Evolutionary conservation across 2,797 vertebrate genomes (phyloP).

Genomic region (Ambastaia sidthimunki): DNA sequence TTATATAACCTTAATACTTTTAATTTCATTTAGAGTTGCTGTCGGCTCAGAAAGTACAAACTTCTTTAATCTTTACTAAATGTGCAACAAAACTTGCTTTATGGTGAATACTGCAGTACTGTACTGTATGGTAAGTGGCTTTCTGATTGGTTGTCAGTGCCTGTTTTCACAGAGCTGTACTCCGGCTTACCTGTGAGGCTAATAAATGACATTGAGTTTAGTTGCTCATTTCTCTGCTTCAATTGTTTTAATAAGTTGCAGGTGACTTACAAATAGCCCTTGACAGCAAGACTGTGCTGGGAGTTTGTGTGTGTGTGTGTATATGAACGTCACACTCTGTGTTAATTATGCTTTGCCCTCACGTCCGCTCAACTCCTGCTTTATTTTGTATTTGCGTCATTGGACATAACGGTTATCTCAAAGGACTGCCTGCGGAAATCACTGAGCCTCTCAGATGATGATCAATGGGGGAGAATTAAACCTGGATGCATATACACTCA

Average conservation of each 20-base stretch:
- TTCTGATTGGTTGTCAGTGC: constrained; percentile 17
- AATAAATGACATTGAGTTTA: constrained; percentile 43
- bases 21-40: neutral
- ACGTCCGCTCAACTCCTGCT: constrained; percentile 33
- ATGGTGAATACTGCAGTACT: neutral
- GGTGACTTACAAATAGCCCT: constrained; percentile 49
- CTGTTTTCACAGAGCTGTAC: constrained; percentile 14
- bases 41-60: neutral
- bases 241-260: constrained; percentile 31
- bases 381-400: constrained; percentile 41
- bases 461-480: constrained; percentile 30
- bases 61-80: constrained; percentile 13
- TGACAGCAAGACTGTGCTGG: neutral
- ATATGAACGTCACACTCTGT: neutral
- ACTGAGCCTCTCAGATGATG: constrained; percentile 7
- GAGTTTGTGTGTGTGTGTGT: constrained; percentile 13
- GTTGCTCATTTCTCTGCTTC: constrained; percentile 28
- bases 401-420: constrained; percentile 24
- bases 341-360: constrained; percentile 52
- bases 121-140: neutral
- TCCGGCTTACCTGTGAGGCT: constrained; percentile 12
- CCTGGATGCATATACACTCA: neutral
- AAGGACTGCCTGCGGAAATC: constrained; percentile 22
- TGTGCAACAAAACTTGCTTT: neutral
- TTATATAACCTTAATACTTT: neutral